Base-by-base conservation (phyloP, 2,113 vertebrate genomes). In the Agelaius phoeniceus region DNA sequence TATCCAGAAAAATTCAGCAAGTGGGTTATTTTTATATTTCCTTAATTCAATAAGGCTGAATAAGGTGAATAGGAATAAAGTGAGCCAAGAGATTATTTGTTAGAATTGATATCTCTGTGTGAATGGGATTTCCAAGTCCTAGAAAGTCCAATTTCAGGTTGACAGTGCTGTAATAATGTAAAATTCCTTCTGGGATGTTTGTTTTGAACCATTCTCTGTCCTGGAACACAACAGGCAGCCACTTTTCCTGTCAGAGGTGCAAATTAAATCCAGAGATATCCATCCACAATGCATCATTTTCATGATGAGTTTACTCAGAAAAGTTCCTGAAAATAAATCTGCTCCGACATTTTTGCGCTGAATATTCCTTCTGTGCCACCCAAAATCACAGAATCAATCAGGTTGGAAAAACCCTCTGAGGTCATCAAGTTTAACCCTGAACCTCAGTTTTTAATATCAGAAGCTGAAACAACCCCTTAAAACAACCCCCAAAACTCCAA, bases 281-380 rank as follows among this genome's bases (percentile, higher is more conserved):
- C 23, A 35, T 44, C 76, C n/a, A n/a, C 10, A 68, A 57, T 4
- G 26, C 22, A 30, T 8, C 24, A 26, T 62, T 68, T 49, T 41
- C 22, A 51, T 11, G 14, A 11, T 18, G n/a, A 11, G 15, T 13
- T 78, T 41, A 20, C 54, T 39, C 23, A 28, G 35, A 35, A 46
- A 94, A 44, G 4, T 10, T 21, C 30, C 46, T 54, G 46, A 61
- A 49, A 27, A 71, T 3, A 74, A 62, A 90, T 16, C 46, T 54
- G n/a, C 4, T 2, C 24, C 31, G 33, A 55, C 23, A 7, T 19
- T 44, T 14, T 30, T 65, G 17, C 15, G 6, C 7, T 66, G 30
- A 15, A 9, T 26, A 37, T 37, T 66, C 24, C 23, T 3, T 2
- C 15, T 0, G 1, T 41, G 16, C 13, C 13, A 11, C 23, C 19